These are phyloP conservation scores for Pachypeltis micranthus DNA, from an alignment of 1,140 invertebrate genomes.

Conservation along the genomic window DNA sequence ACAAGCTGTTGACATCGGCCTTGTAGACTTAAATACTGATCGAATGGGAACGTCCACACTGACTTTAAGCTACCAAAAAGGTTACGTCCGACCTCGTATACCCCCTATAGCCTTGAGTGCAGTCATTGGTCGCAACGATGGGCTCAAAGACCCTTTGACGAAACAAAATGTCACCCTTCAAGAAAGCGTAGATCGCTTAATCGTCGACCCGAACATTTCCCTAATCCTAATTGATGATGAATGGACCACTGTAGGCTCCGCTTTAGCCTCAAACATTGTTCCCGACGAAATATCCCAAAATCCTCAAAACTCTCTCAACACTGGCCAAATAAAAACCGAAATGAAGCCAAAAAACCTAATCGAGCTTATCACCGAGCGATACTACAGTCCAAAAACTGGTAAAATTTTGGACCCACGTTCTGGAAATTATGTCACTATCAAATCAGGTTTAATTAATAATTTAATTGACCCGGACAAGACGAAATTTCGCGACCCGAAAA, in stretches of 20 bases:
- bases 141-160: slow-evolving; percentile 56
- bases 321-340: neutral
- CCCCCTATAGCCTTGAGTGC: slow-evolving; percentile 65
- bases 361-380: slow-evolving; percentile 63
- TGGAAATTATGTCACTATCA: slow-evolving; percentile 57
- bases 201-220: slow-evolving; percentile 72
- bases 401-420: slow-evolving; percentile 67
- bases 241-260: neutral
- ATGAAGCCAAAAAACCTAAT: slow-evolving; percentile 38
- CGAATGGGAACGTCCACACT: slow-evolving; percentile 56
- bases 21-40: slow-evolving; percentile 62
- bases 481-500: slow-evolving; percentile 59
- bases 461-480: slow-evolving; percentile 57
- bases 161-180: slow-evolving; percentile 55
- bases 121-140: slow-evolving; percentile 44
- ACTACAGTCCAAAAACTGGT: slow-evolving; percentile 63
- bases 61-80: slow-evolving; percentile 54
- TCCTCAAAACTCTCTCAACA: neutral
- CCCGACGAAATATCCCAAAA: neutral
- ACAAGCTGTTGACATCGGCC: slow-evolving; percentile 61
- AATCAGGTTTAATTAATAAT: slow-evolving; percentile 55
- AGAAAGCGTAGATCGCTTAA: slow-evolving; percentile 62
- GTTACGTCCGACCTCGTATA: slow-evolving; percentile 50
- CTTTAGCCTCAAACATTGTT: neutral
- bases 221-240: slow-evolving; percentile 30